These are phyloP conservation scores for Tiaroga cobitis DNA, from an alignment of 2,797 vertebrate species.

Conservation along the genomic window DNA sequence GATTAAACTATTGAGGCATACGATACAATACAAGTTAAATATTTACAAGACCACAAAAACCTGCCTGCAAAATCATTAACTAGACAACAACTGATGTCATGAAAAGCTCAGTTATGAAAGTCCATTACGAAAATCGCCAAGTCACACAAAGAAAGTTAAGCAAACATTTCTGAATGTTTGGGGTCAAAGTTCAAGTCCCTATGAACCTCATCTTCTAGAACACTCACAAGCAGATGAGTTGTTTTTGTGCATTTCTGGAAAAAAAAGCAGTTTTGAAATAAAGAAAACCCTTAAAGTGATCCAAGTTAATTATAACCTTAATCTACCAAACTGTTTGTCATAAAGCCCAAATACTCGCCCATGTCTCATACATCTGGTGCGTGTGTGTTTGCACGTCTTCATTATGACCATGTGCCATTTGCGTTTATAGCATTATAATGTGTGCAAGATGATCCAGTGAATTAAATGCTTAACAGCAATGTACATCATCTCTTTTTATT, in stretches of 20 bases:
- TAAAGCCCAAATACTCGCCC: conserved; percentile 32
- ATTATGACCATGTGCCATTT: conserved; percentile 16
- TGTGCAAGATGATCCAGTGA: background rate
- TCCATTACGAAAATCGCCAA: background rate
- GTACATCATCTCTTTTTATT: background rate
- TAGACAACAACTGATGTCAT: background rate
- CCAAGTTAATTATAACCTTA: conserved; percentile 49
- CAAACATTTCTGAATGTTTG: background rate
- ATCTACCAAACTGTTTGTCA: conserved; percentile 54
- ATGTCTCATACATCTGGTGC: conserved; percentile 40
- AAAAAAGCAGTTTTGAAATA: conserved; percentile 25
- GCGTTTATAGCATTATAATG: conserved; percentile 33
- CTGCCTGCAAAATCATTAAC: conserved; percentile 4
- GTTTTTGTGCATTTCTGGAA: background rate
- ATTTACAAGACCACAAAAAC: background rate
- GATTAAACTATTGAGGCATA: background rate
- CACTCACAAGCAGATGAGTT: background rate
- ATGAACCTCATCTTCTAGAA: background rate
- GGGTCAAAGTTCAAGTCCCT: conserved; percentile 25
- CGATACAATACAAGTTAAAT: background rate
- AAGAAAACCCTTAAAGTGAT: conserved; percentile 23
- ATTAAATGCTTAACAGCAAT: background rate
- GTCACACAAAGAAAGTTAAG: background rate
- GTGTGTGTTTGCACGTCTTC: conserved; percentile 18
- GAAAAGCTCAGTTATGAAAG: background rate